Percentiles rank a stretch among this genome's conserved stretches.
phyloP scores from a whole-genome alignment of 2,113 vertebrate species.

The Epinephelus fuscoguttatus region DNA sequence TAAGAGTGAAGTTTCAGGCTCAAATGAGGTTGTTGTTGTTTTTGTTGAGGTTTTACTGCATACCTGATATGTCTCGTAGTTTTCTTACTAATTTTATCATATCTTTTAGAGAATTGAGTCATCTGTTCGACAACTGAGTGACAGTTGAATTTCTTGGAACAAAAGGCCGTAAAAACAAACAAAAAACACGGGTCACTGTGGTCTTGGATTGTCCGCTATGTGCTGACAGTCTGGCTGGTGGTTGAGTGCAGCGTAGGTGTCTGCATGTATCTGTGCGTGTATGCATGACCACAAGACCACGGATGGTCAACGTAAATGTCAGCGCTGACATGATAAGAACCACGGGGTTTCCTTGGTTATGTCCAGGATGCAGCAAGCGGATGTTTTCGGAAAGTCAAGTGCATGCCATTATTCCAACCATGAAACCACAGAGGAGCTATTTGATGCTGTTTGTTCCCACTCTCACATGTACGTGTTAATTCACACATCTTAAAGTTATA shows the following conservation, averaged over 20 bases:
- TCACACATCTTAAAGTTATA: background rate
- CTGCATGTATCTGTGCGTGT: constrained; percentile 42
- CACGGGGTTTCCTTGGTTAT: constrained; percentile 76
- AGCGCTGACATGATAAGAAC: constrained; percentile 56
- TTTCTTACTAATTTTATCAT: background rate
- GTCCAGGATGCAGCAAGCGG: constrained; percentile 29
- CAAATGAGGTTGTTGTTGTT: background rate
- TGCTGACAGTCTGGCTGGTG: constrained; percentile 59
- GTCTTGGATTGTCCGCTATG: constrained; percentile 34
- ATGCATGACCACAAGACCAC: constrained; percentile 52
- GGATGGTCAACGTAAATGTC: constrained; percentile 38
- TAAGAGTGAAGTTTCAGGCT: background rate
- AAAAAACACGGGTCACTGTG: constrained; percentile 40
- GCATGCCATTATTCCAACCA: constrained; percentile 20
- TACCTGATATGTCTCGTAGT: too few relatives aligned
- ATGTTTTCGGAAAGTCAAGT: constrained; percentile 61
- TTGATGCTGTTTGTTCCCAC: constrained; percentile 17
- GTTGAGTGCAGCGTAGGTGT: constrained; percentile 45
- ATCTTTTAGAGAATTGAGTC: background rate
- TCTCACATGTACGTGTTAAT: background rate
- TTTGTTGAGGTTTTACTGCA: background rate
- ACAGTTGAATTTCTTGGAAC: background rate
- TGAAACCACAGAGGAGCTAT: constrained; percentile 37
- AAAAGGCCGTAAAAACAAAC: background rate
- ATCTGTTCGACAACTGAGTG: background rate